Conservation (phyloP, 2,888 invertebrate species). For the Agriopis aurantiaria region DNA sequence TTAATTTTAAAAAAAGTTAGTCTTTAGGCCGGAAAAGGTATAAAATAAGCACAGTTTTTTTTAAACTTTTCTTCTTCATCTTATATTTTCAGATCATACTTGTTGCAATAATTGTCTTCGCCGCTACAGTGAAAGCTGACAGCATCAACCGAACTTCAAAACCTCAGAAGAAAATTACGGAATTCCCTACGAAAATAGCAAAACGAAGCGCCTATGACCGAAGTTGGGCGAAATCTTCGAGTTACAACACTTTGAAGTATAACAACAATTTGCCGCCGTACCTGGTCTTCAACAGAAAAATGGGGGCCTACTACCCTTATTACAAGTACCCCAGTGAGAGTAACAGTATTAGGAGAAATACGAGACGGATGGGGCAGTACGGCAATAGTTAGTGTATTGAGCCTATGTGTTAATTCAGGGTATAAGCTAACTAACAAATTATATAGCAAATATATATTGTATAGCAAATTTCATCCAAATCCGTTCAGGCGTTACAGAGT, state of each 20-base stretch:
- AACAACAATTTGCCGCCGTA: slow-evolving; percentile 66
- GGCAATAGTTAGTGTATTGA: not conserved
- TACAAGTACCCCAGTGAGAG: slow-evolving; percentile 64
- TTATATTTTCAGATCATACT: slow-evolving; percentile 52
- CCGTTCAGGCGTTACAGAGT: no score
- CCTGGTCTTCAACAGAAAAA: slow-evolving; percentile 72
- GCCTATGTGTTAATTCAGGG: no score
- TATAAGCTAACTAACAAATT: no score
- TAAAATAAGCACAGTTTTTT: no score
- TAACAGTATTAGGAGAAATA: slow-evolving; percentile 54
- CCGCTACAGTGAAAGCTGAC: slow-evolving; percentile 34
- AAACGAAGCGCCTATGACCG: slow-evolving; percentile 58
- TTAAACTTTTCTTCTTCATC: not conserved
- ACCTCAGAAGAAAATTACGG: not conserved
- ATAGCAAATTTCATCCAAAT: no score
- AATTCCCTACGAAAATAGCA: slow-evolving; percentile 42
- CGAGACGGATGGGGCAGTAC: slow-evolving; percentile 40
- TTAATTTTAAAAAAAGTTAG: no score
- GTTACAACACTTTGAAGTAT: slow-evolving; percentile 36
- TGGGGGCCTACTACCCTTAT: slow-evolving; percentile 74
- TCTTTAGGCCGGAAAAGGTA: no score
- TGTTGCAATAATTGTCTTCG: slow-evolving; percentile 42
- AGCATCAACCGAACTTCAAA: slow-evolving; percentile 19
- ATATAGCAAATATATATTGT: no score
- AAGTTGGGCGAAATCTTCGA: slow-evolving; percentile 53